Conservation (phyloP, 2,797 vertebrate species). For the Pantherophis alleghaniensis region DNA sequence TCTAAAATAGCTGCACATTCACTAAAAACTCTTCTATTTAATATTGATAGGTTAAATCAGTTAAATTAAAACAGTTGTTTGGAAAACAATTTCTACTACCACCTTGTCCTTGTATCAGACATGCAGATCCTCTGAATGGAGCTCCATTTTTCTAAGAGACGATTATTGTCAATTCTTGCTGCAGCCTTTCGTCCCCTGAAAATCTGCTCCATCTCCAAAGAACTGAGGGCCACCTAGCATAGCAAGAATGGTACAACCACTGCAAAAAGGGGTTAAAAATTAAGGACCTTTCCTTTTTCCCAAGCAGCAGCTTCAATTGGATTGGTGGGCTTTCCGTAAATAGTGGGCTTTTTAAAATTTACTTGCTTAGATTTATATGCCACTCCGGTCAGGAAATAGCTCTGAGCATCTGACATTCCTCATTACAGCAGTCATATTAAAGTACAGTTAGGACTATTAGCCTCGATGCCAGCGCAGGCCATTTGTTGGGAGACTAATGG, state of each 20-base stretch:
- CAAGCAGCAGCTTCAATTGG: neutral
- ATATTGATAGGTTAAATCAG: neutral
- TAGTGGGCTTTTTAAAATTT: neutral
- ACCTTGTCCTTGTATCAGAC: neutral
- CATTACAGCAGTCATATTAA: neutral
- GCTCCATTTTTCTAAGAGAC: neutral
- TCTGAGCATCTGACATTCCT: neutral
- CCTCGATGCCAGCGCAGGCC: neutral
- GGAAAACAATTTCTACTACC: neutral
- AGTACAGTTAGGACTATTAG: neutral
- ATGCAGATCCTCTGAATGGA: neutral
- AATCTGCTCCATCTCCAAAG: neutral
- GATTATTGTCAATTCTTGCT: neutral
- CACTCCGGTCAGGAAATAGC: neutral
- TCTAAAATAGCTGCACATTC: neutral
- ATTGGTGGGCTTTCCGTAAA: neutral
- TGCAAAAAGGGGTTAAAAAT: neutral
- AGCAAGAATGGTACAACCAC: neutral
- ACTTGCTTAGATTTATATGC: neutral
- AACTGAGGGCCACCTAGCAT: neutral
- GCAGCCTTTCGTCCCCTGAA: neutral
- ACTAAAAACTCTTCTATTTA: neutral
- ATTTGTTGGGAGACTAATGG: neutral
- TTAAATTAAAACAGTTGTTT: neutral
- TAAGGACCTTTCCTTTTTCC: neutral